Base-by-base conservation (phyloP, 1,140 invertebrate genomes). In the Temnothorax longispinosus region DNA sequence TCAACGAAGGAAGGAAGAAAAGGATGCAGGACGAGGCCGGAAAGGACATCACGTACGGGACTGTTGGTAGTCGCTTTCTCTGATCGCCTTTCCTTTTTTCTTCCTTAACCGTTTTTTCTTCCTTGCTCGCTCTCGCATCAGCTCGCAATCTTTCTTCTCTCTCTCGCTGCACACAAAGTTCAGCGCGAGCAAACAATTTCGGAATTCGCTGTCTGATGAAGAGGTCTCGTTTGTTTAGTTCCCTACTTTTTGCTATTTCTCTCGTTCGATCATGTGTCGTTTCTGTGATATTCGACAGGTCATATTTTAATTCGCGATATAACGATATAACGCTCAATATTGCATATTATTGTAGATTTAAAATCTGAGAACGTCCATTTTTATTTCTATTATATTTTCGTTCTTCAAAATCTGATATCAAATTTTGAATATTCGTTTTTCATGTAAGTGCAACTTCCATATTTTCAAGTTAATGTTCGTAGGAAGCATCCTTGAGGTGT, bases 131-230 rank as follows among this genome's bases (percentile, higher is more conserved):
- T 87, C 78, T 69, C 58, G 56, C 77, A 32, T 81, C 58, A 21
- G 21, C 82, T 85, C 75, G 67, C 65, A 13, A 60, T 74, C 62
- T 58, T 84, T 15, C 50, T 35, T 82, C 67, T 82, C 67, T 74
- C 74, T 52, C 11, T 85, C 56, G 82, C 56, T 18, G 75, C 84
- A 85, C 71, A 85, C 86, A 69, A 78, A 69, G 81, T 91, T 94
- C 89, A 87, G 54, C 82, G 87, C 77, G 89, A 93, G 92, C 93
- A 95, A 95, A 95, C 93, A 95, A 94, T 87, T 92, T 88, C 84
- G 88, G 81, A 93, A 93, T 94, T 92, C 91, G 89, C 89, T 89
- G 91, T 86, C 92, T 94, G 94, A 94, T 92, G 93, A 94, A 92
- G 90, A 89, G 88, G 81, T 88, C 91, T 92, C 90, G 93, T 94